Evolutionary conservation across 2,113 vertebrate species (phyloP).

Genomic region (Danionella cerebrum): DNA sequence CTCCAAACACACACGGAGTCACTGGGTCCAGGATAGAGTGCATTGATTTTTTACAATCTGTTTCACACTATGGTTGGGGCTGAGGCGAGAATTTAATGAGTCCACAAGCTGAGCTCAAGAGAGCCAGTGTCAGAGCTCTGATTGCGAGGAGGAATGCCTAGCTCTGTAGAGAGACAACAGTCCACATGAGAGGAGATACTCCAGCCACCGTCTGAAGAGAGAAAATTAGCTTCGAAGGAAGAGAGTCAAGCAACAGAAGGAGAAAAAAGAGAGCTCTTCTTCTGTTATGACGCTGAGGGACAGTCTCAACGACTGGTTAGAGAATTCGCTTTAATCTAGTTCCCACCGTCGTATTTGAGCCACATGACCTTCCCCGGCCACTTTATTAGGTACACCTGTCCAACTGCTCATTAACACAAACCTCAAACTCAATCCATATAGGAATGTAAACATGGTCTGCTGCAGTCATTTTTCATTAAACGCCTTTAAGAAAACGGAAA

Average conservation of each 20-base stretch:
- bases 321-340: too few species aligned
- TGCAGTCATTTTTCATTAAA: too few species aligned
- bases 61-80: constrained; percentile 57
- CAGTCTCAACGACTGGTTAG: not conserved
- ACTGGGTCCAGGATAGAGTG: constrained; percentile 24
- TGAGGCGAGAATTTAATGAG: constrained; percentile 69
- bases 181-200: not conserved
- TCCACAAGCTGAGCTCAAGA: constrained; percentile 54
- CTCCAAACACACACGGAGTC: not conserved
- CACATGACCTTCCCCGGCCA: too few species aligned
- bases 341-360: too few species aligned
- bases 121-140: constrained; percentile 37
- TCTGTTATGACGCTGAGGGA: not conserved
- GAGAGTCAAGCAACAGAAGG: not conserved
- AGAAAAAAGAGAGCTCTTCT: not conserved
- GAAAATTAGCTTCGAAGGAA: not conserved
- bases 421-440: too few species aligned
- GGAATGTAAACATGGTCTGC: too few species aligned
- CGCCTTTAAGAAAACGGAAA: too few species aligned
- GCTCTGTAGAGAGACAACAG: constrained; percentile 22
- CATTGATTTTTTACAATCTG: constrained; percentile 61
- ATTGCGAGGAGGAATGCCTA: constrained; percentile 49
- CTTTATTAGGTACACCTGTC: too few species aligned
- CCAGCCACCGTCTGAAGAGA: not conserved
- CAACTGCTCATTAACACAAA: too few species aligned